Evolutionary conservation across 2,113 vertebrate species (phyloP), one percentile per base, ranked within the genome.

Genomic region (Rousettus leschenaultii): DNA sequence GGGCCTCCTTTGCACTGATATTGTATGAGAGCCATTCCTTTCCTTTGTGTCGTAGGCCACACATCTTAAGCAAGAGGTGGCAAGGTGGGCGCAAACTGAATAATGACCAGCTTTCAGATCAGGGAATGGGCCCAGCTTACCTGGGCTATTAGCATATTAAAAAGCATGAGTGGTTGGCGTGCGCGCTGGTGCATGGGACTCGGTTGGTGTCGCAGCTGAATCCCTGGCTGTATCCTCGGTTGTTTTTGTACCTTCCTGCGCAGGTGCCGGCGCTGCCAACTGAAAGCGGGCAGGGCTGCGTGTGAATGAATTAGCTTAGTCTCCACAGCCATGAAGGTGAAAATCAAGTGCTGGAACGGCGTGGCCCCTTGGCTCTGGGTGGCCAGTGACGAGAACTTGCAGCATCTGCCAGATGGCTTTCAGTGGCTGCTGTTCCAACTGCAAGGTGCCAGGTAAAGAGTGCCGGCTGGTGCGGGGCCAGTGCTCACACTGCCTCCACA

Each of bases 401-500:
- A 99, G 99, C 7, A 99, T 99, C 98, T 99, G 99, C 98, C 98
- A 99, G 93, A 99, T 99, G 99, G 98, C 99, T 0, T 99, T 99
- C 78, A 99, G 99, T 45, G 99, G 99, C 96, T 99, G 99, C 98
- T 99, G 99, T 68, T 99, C 99, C 0, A 99, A 99, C 97, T 99
- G 99, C 98, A 99, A 99, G 93, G 99, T 99, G 63, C 99, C 99
- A 0, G 99, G 99, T 0, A 99, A 99, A 3, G 99, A 99, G 98
- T 99, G 99, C 96, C 99, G 99, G 0, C 98, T 99, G 98, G 99
- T 99, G 75, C 99, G 99, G 99, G 99, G 99, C 19, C 99, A 99
- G 98, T 99, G 99, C 91, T 99, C 99, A 0, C 99, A 99, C 98
- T 99, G 99, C 95, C 99, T 99, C 98, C 99, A 99, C 96, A 99